Evolutionary conservation across 2,113 vertebrate species (phyloP).

Genomic region (Neotoma lepida): DNA sequence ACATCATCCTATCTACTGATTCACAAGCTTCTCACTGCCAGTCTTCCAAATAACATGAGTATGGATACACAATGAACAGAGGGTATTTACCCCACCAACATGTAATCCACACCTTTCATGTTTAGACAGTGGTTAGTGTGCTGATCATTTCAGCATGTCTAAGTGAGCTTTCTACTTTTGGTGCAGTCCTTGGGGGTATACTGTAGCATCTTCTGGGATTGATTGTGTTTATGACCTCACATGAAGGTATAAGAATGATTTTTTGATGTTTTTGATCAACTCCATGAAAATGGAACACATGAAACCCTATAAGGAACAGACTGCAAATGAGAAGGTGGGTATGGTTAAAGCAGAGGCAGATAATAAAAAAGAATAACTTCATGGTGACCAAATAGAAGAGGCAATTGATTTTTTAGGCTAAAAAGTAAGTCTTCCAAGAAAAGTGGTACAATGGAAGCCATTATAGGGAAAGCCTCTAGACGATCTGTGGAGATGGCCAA

Average conservation of each 20-base stretch:
- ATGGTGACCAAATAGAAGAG: neutral
- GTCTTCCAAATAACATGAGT: neutral
- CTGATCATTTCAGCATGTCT: neutral
- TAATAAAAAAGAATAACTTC: neutral
- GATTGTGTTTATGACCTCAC: neutral
- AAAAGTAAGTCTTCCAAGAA: slow-evolving; percentile 92
- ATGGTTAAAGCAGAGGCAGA: slow-evolving; percentile 75
- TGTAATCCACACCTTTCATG: neutral
- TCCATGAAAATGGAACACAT: slow-evolving; percentile 93
- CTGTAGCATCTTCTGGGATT: neutral
- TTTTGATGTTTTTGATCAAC: slow-evolving; percentile 87
- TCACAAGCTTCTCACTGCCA: neutral
- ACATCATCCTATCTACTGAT: neutral
- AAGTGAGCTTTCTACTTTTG: neutral
- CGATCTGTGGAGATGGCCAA: slow-evolving; percentile 94
- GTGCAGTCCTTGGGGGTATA: neutral
- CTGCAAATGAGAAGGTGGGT: slow-evolving; percentile 86
- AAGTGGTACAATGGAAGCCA: slow-evolving; percentile 92
- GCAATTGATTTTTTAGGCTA: slow-evolving; percentile 84
- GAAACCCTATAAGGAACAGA: slow-evolving; percentile 93
- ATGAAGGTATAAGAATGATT: slow-evolving; percentile 85
- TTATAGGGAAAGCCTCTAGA: slow-evolving; percentile 91
- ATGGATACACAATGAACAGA: no score
- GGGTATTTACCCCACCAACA: no score
- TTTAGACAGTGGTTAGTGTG: neutral